A percentile compares a stretch with the other conserved stretches of the same genome.
phyloP scores from a whole-genome alignment of 2,113 vertebrate genomes.

The Cyrtonyx montezumae region DNA sequence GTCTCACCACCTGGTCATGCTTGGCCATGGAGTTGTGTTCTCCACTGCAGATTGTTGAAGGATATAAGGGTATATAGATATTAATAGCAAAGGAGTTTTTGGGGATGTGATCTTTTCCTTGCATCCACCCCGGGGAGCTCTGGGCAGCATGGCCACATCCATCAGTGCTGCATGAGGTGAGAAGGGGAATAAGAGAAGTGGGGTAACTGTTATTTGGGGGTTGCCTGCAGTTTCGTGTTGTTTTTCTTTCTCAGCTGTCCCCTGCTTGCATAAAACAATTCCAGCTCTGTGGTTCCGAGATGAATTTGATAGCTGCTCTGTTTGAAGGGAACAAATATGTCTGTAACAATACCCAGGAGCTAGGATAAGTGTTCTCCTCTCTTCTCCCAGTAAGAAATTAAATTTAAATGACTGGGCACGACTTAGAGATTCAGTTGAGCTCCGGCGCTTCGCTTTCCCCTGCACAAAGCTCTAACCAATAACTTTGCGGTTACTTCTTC shows the following conservation, averaged over 20 bases:
- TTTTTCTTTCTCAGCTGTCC: neutral
- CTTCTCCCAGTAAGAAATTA: neutral
- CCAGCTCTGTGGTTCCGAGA: neutral
- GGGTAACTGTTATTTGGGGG: neutral
- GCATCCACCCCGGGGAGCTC: neutral
- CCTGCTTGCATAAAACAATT: neutral
- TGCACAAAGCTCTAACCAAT: neutral
- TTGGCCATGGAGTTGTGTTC: neutral
- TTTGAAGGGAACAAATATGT: neutral
- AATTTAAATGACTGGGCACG: fast-evolving
- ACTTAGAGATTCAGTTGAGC: fast-evolving
- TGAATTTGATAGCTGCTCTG: neutral
- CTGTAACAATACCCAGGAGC: neutral
- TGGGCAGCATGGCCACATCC: fast-evolving
- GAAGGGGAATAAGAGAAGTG: fast-evolving
- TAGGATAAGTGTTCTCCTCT: neutral
- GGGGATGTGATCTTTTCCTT: neutral
- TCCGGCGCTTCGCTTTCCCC: neutral
- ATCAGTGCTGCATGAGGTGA: neutral
- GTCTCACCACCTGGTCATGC: neutral
- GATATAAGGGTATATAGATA: neutral
- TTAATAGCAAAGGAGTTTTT: neutral
- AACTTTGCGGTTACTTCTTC: neutral
- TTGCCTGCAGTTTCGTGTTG: fast-evolving
- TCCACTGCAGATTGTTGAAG: neutral